Evolutionary conservation across 2,797 vertebrate genomes (phyloP).

Genomic region (Typhlichthys eigenmanni): DNA sequence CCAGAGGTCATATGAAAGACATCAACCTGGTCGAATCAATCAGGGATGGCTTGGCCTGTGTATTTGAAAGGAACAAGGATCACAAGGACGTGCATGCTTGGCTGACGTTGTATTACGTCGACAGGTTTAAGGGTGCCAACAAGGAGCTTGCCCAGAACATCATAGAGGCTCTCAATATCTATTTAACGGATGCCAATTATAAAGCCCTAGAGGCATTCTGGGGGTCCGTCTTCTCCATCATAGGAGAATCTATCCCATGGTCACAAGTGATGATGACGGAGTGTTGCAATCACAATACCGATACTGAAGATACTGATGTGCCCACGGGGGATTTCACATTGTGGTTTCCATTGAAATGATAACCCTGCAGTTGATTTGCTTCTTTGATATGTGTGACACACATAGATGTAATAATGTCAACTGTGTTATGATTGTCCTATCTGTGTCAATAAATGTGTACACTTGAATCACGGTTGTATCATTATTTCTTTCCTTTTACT

Average conservation of each 20-base stretch:
- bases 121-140: neutral
- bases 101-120: neutral
- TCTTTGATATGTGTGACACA: too few relatives aligned
- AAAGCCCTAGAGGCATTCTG: neutral
- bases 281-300: neutral
- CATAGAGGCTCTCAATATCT: neutral
- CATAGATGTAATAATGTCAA: too few relatives aligned
- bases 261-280: neutral
- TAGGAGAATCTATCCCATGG: conserved; percentile 1
- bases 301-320: too few relatives aligned
- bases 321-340: too few relatives aligned
- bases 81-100: neutral
- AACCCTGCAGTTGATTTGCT: too few relatives aligned
- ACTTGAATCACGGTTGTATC: too few relatives aligned
- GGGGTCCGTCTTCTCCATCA: neutral
- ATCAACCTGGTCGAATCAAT: neutral
- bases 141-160: neutral
- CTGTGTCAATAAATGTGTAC: too few relatives aligned
- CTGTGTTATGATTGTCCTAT: too few relatives aligned
- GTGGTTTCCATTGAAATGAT: too few relatives aligned
- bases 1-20: neutral
- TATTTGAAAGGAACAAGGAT: conserved; percentile 6
- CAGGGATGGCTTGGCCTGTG: conserved; percentile 6
- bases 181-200: conserved; percentile 2
- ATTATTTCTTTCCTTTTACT: too few relatives aligned